Conservation (phyloP, 2,888 invertebrate genomes). For the Mystacides longicornis region DNA sequence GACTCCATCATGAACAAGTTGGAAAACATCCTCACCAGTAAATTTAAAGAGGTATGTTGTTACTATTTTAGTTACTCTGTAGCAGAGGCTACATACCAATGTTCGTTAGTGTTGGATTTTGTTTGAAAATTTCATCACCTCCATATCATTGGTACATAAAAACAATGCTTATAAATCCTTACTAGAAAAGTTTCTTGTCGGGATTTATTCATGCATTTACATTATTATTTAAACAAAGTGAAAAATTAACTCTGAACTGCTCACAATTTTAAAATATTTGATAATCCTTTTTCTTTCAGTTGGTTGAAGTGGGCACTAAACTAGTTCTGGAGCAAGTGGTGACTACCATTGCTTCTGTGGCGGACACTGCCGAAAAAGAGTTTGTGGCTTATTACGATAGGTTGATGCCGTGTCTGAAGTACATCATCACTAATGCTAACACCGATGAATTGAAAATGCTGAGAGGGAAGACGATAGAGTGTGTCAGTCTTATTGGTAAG, state of each 20-base stretch:
- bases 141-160: constrained; percentile 48
- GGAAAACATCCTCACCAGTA: constrained; percentile 80
- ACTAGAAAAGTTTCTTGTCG: no score
- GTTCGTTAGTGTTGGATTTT: constrained; percentile 45
- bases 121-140: constrained; percentile 36
- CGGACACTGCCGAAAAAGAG: constrained; percentile 95
- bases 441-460: constrained; percentile 82
- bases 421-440: constrained; percentile 91
- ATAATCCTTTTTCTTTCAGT: constrained; percentile 36
- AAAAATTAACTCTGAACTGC: no score
- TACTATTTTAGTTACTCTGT: no score
- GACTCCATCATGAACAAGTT: constrained; percentile 87
- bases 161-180: no score
- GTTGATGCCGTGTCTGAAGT: constrained; percentile 90
- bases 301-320: constrained; percentile 90
- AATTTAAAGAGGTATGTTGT: constrained; percentile 82
- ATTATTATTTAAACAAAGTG: neutral
- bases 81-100: no score
- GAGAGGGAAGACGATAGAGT: constrained; percentile 97
- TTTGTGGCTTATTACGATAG: constrained; percentile 93
- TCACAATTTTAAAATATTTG: no score
- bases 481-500: constrained; percentile 90
- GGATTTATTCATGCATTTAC: no score
- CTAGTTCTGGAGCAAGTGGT: constrained; percentile 96
- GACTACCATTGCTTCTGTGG: constrained; percentile 97